Percentiles rank a stretch among this genome's conserved stretches.
Conservation (phyloP, 2,797 vertebrate genomes). For the Sebastes vulpes region DNA sequence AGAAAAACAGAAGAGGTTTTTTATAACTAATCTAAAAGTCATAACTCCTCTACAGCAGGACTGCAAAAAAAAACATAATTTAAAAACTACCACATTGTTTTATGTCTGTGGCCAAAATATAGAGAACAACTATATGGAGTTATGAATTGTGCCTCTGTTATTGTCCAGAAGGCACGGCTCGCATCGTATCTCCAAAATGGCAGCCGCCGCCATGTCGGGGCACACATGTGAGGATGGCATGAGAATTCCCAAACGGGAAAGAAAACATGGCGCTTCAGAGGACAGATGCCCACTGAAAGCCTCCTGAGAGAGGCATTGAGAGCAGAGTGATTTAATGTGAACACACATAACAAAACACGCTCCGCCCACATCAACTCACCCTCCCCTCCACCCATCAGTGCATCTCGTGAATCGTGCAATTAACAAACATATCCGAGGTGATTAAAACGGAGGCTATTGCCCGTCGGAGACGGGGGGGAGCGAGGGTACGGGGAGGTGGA, state of each 20-base stretch:
- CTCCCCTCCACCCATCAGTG: slow-evolving; percentile 49
- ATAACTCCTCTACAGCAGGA: background rate
- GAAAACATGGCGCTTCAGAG: slow-evolving; percentile 71
- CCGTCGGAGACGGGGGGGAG: background rate
- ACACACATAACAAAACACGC: slow-evolving; percentile 68
- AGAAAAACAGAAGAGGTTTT: background rate
- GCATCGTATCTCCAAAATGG: slow-evolving; percentile 78
- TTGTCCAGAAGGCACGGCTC: slow-evolving; percentile 18
- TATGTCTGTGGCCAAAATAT: background rate
- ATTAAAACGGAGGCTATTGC: slow-evolving; percentile 67
- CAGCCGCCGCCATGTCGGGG: slow-evolving; percentile 76
- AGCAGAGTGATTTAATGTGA: slow-evolving; percentile 82
- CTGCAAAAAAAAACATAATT: background rate
- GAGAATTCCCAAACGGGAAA: slow-evolving; percentile 76
- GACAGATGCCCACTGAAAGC: slow-evolving; percentile 84
- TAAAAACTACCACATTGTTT: background rate
- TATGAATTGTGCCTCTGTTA: background rate
- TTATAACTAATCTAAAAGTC: background rate
- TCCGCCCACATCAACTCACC: slow-evolving; percentile 66
- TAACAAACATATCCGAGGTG: slow-evolving; percentile 82
- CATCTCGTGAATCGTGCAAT: slow-evolving; percentile 79
- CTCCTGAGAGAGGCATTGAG: slow-evolving; percentile 79
- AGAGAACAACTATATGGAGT: background rate
- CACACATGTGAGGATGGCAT: slow-evolving; percentile 69
- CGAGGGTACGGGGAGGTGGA: slow-evolving; percentile 12